A percentile compares a stretch with the other conserved stretches of the same genome.
These are phyloP conservation scores for Scleropages formosus DNA, from an alignment of 2,797 vertebrate species.

Conservation along the genomic window DNA sequence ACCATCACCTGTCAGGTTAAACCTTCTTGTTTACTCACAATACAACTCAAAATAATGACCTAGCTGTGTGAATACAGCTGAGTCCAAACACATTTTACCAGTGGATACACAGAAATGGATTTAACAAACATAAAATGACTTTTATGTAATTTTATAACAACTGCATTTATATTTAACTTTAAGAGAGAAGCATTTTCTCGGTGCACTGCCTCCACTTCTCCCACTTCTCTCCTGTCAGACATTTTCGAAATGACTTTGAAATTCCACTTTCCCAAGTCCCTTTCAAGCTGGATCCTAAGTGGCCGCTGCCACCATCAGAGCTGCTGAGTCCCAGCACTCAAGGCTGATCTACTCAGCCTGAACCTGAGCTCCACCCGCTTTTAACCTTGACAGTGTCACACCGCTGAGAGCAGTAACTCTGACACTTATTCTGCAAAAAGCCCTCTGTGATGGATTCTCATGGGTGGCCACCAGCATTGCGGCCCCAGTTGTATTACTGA, in stretches of 20 bases:
- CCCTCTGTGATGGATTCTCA: neutral
- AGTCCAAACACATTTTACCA: neutral
- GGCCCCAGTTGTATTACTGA: neutral
- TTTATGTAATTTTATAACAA: neutral
- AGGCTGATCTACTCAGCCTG: neutral
- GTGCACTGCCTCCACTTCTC: neutral
- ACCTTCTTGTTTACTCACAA: too few species aligned
- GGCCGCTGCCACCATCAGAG: neutral
- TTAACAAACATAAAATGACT: neutral
- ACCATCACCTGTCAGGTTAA: neutral
- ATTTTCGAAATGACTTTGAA: slow-evolving; percentile 17
- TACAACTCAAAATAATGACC: neutral
- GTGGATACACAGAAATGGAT: neutral
- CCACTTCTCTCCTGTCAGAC: neutral
- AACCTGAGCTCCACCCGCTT: neutral
- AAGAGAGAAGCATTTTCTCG: neutral
- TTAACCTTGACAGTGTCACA: slow-evolving; percentile 6
- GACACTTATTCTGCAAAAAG: neutral
- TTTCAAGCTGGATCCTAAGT: neutral
- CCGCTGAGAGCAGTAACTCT: neutral
- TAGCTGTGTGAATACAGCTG: neutral
- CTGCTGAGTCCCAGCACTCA: neutral
- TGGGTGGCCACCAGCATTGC: neutral
- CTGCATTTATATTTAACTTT: neutral
- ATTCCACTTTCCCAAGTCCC: neutral